Conservation (phyloP, 2,888 invertebrate genomes). For the Acrobeloides nanus region DNA sequence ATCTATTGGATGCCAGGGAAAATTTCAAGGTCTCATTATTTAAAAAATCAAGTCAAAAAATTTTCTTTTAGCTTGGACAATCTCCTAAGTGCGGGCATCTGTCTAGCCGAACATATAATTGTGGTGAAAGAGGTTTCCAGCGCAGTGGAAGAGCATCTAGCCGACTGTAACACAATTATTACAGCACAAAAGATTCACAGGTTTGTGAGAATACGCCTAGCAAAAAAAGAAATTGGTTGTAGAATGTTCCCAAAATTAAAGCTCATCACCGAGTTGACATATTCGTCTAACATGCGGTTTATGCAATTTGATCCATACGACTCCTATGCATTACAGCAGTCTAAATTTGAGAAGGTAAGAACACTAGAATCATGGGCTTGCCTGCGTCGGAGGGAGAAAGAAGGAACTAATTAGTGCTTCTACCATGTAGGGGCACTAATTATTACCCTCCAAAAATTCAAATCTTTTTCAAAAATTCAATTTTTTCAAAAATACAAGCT, state of each 20-base stretch:
- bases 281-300: conserved; percentile 96
- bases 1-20: conserved; percentile 97
- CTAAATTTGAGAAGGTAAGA: conserved; percentile 93
- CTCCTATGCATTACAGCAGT: conserved; percentile 87
- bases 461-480: no score
- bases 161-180: conserved; percentile 98
- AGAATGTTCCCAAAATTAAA: conserved; percentile 96
- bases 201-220: no score
- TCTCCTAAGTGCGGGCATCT: conserved; percentile 71
- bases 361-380: neutral
- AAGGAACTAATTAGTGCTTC: no score
- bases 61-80: conserved; percentile 68
- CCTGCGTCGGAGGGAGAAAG: no score
- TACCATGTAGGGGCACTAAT: no score
- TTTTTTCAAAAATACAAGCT: no score
- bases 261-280: conserved; percentile 92
- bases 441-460: no score
- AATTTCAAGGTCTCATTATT: conserved; percentile 80
- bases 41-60: no score
- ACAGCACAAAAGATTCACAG: conserved; percentile 98
- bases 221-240: no score
- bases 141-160: conserved; percentile 71
- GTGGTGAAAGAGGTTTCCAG: conserved; percentile 65
- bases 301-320: conserved; percentile 98
- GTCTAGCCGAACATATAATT: conserved; percentile 88